These are phyloP conservation scores for Halictus ligatus DNA, from an alignment of 2,888 invertebrate species.

Conservation along the genomic window DNA sequence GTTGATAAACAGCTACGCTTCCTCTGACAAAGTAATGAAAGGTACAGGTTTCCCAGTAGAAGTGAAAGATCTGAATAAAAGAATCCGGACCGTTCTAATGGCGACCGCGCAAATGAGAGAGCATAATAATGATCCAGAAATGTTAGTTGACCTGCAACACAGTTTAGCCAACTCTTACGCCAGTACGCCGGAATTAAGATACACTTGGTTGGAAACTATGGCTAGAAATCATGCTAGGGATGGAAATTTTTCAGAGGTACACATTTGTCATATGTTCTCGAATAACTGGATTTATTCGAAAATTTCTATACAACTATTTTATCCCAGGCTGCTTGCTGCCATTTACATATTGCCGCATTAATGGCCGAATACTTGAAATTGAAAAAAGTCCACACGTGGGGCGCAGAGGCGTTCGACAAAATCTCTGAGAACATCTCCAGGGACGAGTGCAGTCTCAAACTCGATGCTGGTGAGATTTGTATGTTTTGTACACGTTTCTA, in stretches of 20 bases:
- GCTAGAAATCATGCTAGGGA: conserved; percentile 93
- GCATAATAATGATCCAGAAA: conserved; percentile 96
- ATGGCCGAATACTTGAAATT: conserved; percentile 96
- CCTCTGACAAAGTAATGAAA: conserved; percentile 97
- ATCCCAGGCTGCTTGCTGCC: conserved; percentile 94
- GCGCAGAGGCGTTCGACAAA: conserved; percentile 93
- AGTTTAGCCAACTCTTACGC: conserved; percentile 97
- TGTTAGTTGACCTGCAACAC: conserved; percentile 95
- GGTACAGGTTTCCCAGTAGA: conserved; percentile 95
- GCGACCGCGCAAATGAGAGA: conserved; percentile 97
- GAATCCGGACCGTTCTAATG: conserved; percentile 97
- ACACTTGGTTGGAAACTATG: conserved; percentile 98
- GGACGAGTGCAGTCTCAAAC: conserved; percentile 94
- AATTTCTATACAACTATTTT: not conserved
- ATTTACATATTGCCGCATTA: conserved; percentile 96
- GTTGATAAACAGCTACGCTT: conserved; percentile 96
- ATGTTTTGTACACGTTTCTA: conserved; percentile 74
- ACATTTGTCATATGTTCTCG: conserved; percentile 16
- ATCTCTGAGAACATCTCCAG: conserved; percentile 95
- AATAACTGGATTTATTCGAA: not conserved
- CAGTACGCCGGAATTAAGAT: conserved; percentile 96
- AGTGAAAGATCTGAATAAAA: conserved; percentile 96
- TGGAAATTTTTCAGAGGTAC: conserved; percentile 94
- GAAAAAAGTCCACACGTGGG: conserved; percentile 91
- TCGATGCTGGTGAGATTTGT: conserved; percentile 90